Evolutionary conservation across 1,140 invertebrate genomes (phyloP).

Genomic region (Apis dorsata): DNA sequence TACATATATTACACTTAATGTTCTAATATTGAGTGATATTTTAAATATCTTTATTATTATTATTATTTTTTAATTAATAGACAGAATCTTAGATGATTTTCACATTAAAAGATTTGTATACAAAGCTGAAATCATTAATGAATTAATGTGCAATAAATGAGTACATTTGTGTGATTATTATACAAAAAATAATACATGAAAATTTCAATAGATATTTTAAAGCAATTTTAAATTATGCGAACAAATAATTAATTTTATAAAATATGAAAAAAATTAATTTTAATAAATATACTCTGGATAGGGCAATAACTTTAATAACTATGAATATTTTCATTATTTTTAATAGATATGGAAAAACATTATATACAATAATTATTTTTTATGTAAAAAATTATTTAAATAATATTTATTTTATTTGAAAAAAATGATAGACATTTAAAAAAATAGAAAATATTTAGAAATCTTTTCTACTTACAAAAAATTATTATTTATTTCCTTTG

Average conservation of each 20-base stretch:
- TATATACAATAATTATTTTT: too few relatives aligned
- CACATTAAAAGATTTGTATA: conserved; percentile 59
- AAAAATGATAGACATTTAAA: too few relatives aligned
- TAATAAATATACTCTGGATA: background rate
- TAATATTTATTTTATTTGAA: too few relatives aligned
- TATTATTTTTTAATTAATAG: conserved; percentile 7
- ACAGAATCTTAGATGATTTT: conserved; percentile 57
- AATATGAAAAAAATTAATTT: conserved; percentile 8
- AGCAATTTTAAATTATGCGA: background rate
- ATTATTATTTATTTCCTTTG: too few relatives aligned
- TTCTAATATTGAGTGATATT: background rate
- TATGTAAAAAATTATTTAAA: too few relatives aligned
- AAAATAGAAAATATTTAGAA: too few relatives aligned
- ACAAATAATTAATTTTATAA: conserved; percentile 1
- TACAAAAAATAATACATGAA: conserved; percentile 28
- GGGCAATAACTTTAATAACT: too few relatives aligned
- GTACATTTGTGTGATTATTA: conserved; percentile 19
- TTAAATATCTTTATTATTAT: background rate
- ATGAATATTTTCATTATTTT: too few relatives aligned
- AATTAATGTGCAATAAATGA: conserved; percentile 69
- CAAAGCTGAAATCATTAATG: conserved; percentile 55
- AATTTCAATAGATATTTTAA: background rate
- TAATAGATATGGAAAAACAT: too few relatives aligned
- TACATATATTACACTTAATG: conserved; percentile 19
- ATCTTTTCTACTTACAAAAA: too few relatives aligned